Evolutionary conservation across 2,113 vertebrate species (phyloP), one percentile per base, ranked within the genome.

Genomic region (Scopus umbretta): DNA sequence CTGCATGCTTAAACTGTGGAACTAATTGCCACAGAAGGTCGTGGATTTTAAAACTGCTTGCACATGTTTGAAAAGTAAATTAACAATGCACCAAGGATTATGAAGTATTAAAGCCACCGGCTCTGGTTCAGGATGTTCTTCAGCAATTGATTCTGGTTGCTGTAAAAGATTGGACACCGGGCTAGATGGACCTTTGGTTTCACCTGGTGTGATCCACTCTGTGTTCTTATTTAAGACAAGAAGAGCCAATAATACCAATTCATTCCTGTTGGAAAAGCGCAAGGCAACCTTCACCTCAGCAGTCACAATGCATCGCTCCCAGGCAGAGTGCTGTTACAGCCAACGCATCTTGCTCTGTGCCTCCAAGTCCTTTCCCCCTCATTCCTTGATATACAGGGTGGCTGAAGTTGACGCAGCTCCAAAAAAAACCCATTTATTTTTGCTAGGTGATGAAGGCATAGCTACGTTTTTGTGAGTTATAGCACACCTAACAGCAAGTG

Each of bases 251-350:
- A 56, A 38, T 10, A 65, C 9, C 16, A 68, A 47, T 9, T 55
- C 5, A n/a, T 71, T 62, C 32, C 38, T 56, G 25, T 4, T 49
- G 61, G 53, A 72, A 95, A 83, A 73, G 49, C 4, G 3, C 12
- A 36, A 59, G 34, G 47, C 9, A 17, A 42, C 32, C n/a, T 55
- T 40, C 8, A 7, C 8, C 9, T 40, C 3, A 1, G 61, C 7
- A 52, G 26, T 11, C 4, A 43, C 23, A 13, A 38, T 0, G 3
- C 23, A 30, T 34, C 0, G 1, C 27, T 56, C 13, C 6, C 26
- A 8, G 11, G 50, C 30, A 88, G 30, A 38, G n/a, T 32, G 16
- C 36, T 27, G 13, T 16, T 32, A 40, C 73, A 85, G 43, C 49
- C 30, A 63, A 16, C 20, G 20, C 38, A 18, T 4, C 61, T 19